Conservation (phyloP, 2,888 invertebrate species). For the Gnatocerus cornutus region DNA sequence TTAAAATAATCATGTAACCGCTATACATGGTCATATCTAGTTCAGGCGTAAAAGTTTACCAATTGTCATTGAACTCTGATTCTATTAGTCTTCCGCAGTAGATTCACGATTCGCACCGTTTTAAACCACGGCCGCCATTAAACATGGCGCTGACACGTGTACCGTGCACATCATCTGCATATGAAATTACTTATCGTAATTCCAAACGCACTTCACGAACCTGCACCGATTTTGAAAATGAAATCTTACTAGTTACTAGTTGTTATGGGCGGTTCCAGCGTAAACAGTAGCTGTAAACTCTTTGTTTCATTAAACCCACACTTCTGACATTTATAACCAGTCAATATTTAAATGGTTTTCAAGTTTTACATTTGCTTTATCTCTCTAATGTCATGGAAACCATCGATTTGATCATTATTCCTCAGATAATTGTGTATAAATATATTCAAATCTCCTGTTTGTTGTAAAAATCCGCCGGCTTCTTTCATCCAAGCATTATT, state of each 20-base stretch:
- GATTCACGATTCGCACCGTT: constrained; percentile 40
- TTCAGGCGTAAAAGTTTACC: constrained; percentile 45
- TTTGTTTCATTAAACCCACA: constrained; percentile 38
- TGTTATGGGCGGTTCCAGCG: background rate
- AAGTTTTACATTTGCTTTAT: constrained; percentile 31
- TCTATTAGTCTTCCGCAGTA: constrained; percentile 42
- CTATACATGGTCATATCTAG: constrained; percentile 52
- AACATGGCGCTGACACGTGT: constrained; percentile 49
- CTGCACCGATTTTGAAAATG: constrained; percentile 25
- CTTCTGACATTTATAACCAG: constrained; percentile 39
- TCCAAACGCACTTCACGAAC: constrained; percentile 22
- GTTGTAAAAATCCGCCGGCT: constrained; percentile 8
- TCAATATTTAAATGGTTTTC: constrained; percentile 38
- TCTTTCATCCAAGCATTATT: constrained; percentile 18
- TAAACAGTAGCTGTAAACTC: constrained; percentile 33
- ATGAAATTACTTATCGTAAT: constrained; percentile 39
- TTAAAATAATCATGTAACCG: constrained; percentile 48
- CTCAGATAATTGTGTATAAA: constrained; percentile 24
- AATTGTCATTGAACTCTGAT: constrained; percentile 46
- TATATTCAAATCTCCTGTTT: constrained; percentile 22
- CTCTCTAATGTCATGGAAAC: constrained; percentile 15
- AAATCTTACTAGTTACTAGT: background rate
- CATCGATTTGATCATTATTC: constrained; percentile 10
- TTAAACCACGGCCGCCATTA: constrained; percentile 36
- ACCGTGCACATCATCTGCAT: constrained; percentile 43